phyloP scores from a whole-genome alignment of 2,888 invertebrate genomes.

The Camponotus fellah region DNA sequence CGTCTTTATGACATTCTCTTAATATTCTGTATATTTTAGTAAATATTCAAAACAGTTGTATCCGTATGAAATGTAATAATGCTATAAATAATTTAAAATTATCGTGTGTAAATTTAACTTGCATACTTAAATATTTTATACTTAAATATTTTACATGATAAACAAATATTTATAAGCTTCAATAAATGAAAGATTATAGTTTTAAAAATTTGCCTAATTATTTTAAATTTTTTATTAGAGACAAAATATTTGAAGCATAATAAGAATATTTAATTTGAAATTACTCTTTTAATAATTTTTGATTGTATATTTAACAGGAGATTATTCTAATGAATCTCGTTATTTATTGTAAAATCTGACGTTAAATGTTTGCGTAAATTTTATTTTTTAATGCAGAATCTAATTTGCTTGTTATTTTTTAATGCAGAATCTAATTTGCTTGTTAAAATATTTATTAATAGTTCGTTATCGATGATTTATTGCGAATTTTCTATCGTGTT shows the following conservation, averaged over 20 bases:
- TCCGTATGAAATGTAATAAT: not conserved
- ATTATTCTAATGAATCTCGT: not conserved
- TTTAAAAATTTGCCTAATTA: not conserved
- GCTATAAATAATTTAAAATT: not conserved
- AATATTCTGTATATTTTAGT: not conserved
- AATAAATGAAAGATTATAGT: not conserved
- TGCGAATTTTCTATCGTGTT: conserved; percentile 9
- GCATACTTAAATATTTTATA: not conserved
- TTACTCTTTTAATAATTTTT: not conserved
- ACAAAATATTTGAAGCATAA: not conserved
- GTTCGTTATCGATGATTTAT: conserved; percentile 41
- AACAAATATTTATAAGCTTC: not conserved
- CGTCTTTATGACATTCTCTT: not conserved
- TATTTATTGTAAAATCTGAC: conserved; percentile 1
- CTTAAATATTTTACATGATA: not conserved
- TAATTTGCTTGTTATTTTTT: conserved; percentile 11
- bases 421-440: conserved; percentile 22
- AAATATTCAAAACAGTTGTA: not conserved
- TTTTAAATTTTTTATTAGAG: not conserved
- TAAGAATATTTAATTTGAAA: not conserved
- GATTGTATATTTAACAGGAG: not conserved
- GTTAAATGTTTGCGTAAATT: not conserved
- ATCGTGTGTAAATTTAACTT: not conserved
- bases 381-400: not conserved
- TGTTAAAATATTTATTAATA: conserved; percentile 47